phyloP scores from a whole-genome alignment of 2,888 invertebrate genomes.

The Lasioglossum zephyrum region DNA sequence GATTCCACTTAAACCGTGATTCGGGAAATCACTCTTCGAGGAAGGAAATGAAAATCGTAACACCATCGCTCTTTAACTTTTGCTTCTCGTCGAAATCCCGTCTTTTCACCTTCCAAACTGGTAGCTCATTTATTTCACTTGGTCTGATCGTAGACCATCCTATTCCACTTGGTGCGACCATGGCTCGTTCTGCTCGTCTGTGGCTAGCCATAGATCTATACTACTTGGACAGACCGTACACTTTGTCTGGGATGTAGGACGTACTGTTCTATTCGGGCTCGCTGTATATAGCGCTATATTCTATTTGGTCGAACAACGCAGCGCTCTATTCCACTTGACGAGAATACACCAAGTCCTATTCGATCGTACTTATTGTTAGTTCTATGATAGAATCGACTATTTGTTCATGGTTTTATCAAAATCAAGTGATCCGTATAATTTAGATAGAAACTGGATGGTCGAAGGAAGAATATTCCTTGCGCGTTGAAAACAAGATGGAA shows the following conservation, averaged over 20 bases:
- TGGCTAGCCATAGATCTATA: not conserved
- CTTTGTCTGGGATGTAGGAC: not conserved
- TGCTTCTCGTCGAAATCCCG: conserved; percentile 1
- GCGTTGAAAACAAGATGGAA: not conserved
- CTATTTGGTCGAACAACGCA: not conserved
- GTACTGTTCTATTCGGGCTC: not conserved
- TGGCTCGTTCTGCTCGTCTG: not conserved
- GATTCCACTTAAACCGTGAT: conserved; percentile 59
- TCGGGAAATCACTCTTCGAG: conserved; percentile 63
- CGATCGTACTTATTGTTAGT: not conserved
- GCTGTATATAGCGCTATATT: not conserved
- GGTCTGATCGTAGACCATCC: not conserved
- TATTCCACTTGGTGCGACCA: conserved; percentile 4
- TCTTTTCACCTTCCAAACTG: conserved; percentile 51
- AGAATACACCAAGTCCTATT: not conserved
- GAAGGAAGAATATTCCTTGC: not conserved
- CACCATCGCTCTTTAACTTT: conserved; percentile 22
- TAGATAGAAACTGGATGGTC: not conserved
- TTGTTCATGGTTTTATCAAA: not conserved
- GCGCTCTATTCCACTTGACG: not conserved
- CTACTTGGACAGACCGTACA: not conserved
- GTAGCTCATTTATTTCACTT: conserved; percentile 62
- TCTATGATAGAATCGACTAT: not conserved
- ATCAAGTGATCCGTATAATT: not conserved
- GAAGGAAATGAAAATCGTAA: conserved; percentile 66